phyloP scores from a whole-genome alignment of 37 sponge, comb jelly and placozoan genomes.

The Chondrosia reniformis region DNA sequence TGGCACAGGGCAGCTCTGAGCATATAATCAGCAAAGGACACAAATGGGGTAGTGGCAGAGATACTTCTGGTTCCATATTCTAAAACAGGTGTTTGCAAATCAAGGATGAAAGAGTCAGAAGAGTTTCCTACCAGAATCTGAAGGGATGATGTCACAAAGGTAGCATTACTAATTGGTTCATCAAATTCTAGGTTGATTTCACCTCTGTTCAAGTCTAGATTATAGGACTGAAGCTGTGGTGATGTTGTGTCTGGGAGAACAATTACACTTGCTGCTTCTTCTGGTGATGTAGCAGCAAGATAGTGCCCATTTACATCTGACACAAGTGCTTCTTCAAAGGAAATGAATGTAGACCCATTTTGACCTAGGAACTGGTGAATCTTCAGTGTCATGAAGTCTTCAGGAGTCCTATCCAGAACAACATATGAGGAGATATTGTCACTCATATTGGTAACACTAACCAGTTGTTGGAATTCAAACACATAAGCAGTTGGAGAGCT shows the following conservation, averaged over 20 bases:
- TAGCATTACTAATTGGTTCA: slow-evolving; percentile 57
- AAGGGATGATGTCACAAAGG: slow-evolving; percentile 26
- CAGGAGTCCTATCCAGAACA: slow-evolving; percentile 25
- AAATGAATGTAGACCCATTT: slow-evolving; percentile 54
- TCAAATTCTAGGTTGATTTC: slow-evolving; percentile 53
- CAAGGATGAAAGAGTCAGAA: no score
- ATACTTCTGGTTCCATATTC: background rate
- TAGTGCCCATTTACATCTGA: slow-evolving; percentile 48
- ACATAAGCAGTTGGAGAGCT: background rate
- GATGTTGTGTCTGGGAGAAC: slow-evolving; percentile 47
- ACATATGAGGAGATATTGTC: slow-evolving; percentile 53
- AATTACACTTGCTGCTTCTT: slow-evolving; percentile 40
- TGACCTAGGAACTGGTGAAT: slow-evolving; percentile 29
- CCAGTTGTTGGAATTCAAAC: slow-evolving; percentile 30
- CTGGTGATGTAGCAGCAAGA: slow-evolving; percentile 53
- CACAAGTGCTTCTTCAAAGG: slow-evolving; percentile 40
- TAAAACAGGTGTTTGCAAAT: no score
- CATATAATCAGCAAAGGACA: slow-evolving; percentile 13
- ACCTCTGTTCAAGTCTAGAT: slow-evolving; percentile 56
- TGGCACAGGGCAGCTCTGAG: background rate
- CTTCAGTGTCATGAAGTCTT: slow-evolving; percentile 58
- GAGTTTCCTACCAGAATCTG: background rate
- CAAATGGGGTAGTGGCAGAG: background rate
- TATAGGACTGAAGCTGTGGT: slow-evolving; percentile 32
- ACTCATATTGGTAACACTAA: background rate